Base-by-base conservation (phyloP, 2,113 vertebrate genomes). In the Sebastes schlegelii region DNA sequence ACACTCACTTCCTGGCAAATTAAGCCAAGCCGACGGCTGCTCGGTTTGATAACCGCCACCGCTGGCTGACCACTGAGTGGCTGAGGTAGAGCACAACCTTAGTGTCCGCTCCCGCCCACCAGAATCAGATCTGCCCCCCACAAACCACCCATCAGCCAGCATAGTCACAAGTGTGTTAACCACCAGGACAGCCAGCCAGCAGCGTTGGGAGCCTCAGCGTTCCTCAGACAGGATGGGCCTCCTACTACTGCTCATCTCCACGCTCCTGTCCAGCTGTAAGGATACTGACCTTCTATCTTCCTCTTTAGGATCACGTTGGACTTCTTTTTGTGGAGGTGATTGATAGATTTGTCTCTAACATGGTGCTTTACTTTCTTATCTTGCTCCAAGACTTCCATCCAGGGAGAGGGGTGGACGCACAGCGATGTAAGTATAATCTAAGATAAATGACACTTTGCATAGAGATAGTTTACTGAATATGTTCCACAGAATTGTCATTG, bases 1-100 rank as follows among this genome's bases (percentile, higher is more conserved):
- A 92, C 92, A 93, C 84, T 94, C 92, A 90, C 95, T 95, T 95
- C 93, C 95, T 95, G 92, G 77, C 76, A 92, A 93, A 94, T 93
- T 86, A 92, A 89, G 83, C 80, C 79, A 86, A 85, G 74, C 83
- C 4, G 52, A 45, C 57, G 87, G 80, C 88, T 88, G 88, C 78
- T 68, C 12, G 23, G 74, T 34, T 66, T 84, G 89, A 94, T 90
- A 91, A 91, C 91, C n/a, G 14, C 13, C 40, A 13, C n/a, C 42
- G 13, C 77, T 40, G 43, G 57, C 60, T 85, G 52, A 69, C 52
- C 83, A 49, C 72, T 88, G 83, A 77, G 60, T 19, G 74, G 69
- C 84, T 10, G 88, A 91, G 79, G 84, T 87, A 61, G 60, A 84
- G 67, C 52, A 12, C 83, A 82, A 86, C 77, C 63, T 82, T 69